Evolutionary conservation across 2,888 invertebrate genomes (phyloP).

Genomic region (Himalopsyche kuldschensis): DNA sequence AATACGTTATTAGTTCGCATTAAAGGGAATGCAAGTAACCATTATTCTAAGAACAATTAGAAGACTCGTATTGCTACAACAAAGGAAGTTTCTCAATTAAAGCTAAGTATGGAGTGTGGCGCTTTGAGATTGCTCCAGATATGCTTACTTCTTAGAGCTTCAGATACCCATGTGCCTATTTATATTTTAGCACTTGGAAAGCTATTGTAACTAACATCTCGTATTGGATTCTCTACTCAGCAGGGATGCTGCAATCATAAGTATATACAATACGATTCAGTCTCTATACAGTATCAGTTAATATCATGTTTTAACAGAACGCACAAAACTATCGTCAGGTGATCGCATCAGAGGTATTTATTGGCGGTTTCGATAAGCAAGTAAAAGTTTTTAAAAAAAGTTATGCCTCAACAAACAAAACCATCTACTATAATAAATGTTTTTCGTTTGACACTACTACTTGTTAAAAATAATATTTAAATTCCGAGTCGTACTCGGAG

Average conservation of each 20-base stretch:
- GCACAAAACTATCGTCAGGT: no score
- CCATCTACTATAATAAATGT: no score
- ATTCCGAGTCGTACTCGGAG: no score
- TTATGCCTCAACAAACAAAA: no score
- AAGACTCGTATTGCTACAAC: background rate
- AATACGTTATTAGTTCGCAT: background rate
- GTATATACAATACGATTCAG: no score
- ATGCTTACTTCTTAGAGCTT: background rate
- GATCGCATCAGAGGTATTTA: no score
- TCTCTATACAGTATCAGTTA: no score
- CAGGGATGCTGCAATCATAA: background rate
- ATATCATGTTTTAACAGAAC: no score
- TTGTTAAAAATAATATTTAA: no score
- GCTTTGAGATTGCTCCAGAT: background rate
- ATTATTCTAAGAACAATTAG: background rate
- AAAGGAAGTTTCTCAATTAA: background rate
- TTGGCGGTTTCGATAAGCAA: no score
- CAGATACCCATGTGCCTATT: background rate
- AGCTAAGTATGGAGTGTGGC: background rate
- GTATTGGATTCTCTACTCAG: background rate
- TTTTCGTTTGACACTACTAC: no score
- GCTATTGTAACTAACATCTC: background rate
- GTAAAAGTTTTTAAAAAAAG: no score
- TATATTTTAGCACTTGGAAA: background rate
- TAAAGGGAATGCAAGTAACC: background rate